Base-by-base conservation (phyloP, 2,888 invertebrate species). In the Drosophila subsilvestris region DNA sequence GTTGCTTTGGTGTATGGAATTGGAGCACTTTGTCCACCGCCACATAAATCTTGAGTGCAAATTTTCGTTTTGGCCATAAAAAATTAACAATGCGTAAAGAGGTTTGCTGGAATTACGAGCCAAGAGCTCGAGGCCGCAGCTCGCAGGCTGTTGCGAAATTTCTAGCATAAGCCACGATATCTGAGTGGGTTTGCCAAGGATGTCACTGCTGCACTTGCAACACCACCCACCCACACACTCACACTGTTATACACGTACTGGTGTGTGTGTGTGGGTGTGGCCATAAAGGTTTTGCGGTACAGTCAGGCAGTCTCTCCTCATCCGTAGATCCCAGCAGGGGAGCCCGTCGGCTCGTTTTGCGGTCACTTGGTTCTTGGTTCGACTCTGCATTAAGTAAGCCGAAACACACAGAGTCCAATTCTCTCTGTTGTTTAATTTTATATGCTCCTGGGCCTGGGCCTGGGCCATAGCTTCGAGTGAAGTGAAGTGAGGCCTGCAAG, bases 291-390 rank as follows among this genome's bases (percentile, higher is more conserved):
- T 67, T 67, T 68, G 69, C 68, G 67, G 69, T 67, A 43, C 68
- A 32, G 43, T 47, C 47, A 56, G 25, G 27, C 42, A 18, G 65
- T 18, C 55, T 48, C 42, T 0, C 1, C 18, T 10, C 18, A 6
- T 4, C 27, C 10, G n/a, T 14, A 43, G 18, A 20, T 20, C 47
- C 14, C 3, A 20, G 22, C 32, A 32, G 60, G 60, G 37, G 6
- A 37, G 37, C 37, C 74, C 54, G 67, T 49, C 57, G 60, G 63
- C 67, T 78, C 73, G 71, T 76, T 73, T 72, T 79, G 84, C 70
- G 88, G 88, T 80, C 77, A 88, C 65, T 88, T 65, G 79, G 68
- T 70, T 75, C 32, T 32, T 12, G 32, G 32, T 72, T 77, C 69
- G 68, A 62, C 70, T 74, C 63, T 70, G 65, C 49, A 73, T 54